A percentile compares a stretch with the other conserved stretches of the same genome.
Conservation (phyloP, 1,140 invertebrate genomes). For the Drosophila mojavensis region DNA sequence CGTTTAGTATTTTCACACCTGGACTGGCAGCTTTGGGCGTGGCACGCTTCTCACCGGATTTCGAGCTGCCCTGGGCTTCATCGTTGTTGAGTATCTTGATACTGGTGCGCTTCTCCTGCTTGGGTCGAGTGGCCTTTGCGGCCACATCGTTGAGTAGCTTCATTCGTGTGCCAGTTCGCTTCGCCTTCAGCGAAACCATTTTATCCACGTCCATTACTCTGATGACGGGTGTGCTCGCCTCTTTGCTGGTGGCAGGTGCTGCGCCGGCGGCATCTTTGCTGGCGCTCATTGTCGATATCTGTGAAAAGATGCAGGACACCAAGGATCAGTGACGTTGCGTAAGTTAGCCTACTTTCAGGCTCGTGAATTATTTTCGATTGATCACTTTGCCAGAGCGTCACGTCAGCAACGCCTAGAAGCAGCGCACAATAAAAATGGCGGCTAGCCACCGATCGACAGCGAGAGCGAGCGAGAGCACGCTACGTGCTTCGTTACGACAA, state of each 20-base stretch:
- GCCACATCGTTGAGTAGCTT: slow-evolving; percentile 59
- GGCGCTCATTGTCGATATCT: slow-evolving; percentile 46
- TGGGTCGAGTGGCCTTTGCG: slow-evolving; percentile 8
- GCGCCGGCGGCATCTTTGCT: slow-evolving; percentile 33
- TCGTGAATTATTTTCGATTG: slow-evolving; percentile 57
- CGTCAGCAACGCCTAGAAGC: slow-evolving; percentile 82
- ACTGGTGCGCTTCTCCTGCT: slow-evolving; percentile 53
- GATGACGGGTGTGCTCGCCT: slow-evolving; percentile 14
- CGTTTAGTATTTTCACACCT: slow-evolving; percentile 62
- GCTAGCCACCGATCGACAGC: slow-evolving; percentile 32
- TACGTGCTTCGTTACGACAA: slow-evolving; percentile 30
- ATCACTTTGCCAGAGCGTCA: slow-evolving; percentile 58
- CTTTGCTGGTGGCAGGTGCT: neutral
- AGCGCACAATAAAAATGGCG: slow-evolving; percentile 71
- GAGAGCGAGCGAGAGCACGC: slow-evolving; percentile 55
- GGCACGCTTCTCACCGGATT: slow-evolving; percentile 35
- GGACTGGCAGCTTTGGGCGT: slow-evolving; percentile 16
- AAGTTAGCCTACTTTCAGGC: slow-evolving; percentile 73
- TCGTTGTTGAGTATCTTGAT: slow-evolving; percentile 77
- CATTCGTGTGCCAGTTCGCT: slow-evolving; percentile 52
- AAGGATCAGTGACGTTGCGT: slow-evolving; percentile 44
- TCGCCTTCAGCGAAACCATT: slow-evolving; percentile 40
- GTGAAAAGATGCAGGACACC: slow-evolving; percentile 9
- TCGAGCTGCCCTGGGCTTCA: slow-evolving; percentile 32
- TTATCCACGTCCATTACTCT: slow-evolving; percentile 61